Evolutionary conservation across 2,797 vertebrate genomes (phyloP), one percentile per base, ranked within the genome.

Genomic region (Typhlichthys eigenmanni): DNA sequence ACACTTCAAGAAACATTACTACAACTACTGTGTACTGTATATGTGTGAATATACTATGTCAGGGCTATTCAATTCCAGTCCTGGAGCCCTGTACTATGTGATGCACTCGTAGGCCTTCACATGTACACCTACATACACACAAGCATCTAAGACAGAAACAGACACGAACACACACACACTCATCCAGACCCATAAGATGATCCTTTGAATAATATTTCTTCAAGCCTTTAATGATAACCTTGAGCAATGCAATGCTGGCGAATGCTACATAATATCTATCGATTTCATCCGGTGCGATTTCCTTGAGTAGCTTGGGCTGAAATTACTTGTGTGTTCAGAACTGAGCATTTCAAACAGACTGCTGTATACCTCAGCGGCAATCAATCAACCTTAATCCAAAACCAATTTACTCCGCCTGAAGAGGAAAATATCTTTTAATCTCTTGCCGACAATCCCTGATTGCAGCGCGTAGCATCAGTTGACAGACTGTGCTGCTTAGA

Each of bases 361-460:
- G 80, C 86, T 81, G 75, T 88, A 83, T 83, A 90, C 84, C 87
- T 89, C 88, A 76, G 84, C 74, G 83, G 82, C 88, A 89, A 92
- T 92, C 90, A 92, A 90, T 91, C 89, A 88, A 79, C 75, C 85
- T 89, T 90, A 91, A 91, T 91, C 90, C 87, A 89, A 91, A 92
- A 92, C 89, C 91, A 92, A 92, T 91, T 91, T 91, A 89, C 89
- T 90, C 75, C 68, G 76, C 82, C 87, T 89, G 87, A 89, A 90
- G 87, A 91, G 88, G 87, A 90, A 90, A 91, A 90, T 91, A 92
- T 91, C 89, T 91, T 90, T 89, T 90, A 91, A 91, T 92, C 91
- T 92, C 88, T 89, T 47, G 72, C 87, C 69, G 89, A 86, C 89
- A 90, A 87, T 90, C 84, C 80, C 82, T 87, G 84, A 91, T 90